Percentiles rank a stretch among this genome's conserved stretches.
phyloP scores from a whole-genome alignment of 2,113 vertebrate genomes.

The Erpornis zantholeuca region DNA sequence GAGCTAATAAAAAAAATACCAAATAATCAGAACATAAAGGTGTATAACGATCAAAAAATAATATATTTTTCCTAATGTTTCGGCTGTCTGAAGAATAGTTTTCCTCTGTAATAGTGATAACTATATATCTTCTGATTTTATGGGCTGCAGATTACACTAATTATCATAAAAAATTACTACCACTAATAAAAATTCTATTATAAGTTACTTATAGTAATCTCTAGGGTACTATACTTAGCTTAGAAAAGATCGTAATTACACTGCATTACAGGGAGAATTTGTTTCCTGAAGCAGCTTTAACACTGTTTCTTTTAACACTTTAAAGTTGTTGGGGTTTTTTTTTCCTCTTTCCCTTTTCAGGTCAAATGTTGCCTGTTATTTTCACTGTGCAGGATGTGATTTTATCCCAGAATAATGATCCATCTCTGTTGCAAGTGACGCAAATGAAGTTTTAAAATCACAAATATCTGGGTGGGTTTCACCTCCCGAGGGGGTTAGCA shows the following conservation, averaged over 20 bases:
- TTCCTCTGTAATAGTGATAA: constrained; percentile 73
- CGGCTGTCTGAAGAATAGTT: constrained; percentile 66
- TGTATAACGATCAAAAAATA: constrained; percentile 40
- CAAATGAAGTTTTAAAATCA: constrained; percentile 81
- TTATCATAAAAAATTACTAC: constrained; percentile 84
- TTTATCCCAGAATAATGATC: constrained; percentile 76
- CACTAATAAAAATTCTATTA: constrained; percentile 84
- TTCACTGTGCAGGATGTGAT: constrained; percentile 87
- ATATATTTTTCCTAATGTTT: constrained; percentile 55
- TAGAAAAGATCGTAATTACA: constrained; percentile 73
- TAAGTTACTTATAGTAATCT: constrained; percentile 83
- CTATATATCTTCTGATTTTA: constrained; percentile 80
- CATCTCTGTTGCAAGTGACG: constrained; percentile 83
- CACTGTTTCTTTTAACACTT: constrained; percentile 63
- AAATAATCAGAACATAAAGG: constrained; percentile 52
- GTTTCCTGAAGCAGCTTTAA: constrained; percentile 66
- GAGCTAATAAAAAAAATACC: constrained; percentile 47
- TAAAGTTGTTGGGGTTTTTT: neutral
- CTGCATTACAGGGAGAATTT: constrained; percentile 68
- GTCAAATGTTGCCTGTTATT: constrained; percentile 81
- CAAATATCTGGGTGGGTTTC: constrained; percentile 82
- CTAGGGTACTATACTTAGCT: constrained; percentile 75
- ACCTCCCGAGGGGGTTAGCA: constrained; percentile 61
- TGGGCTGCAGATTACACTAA: constrained; percentile 81
- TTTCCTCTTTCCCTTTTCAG: constrained; percentile 37